Percentiles rank a stretch among this genome's conserved stretches.
phyloP scores from a whole-genome alignment of 2,888 invertebrate genomes.

The Bedellia somnulentella region DNA sequence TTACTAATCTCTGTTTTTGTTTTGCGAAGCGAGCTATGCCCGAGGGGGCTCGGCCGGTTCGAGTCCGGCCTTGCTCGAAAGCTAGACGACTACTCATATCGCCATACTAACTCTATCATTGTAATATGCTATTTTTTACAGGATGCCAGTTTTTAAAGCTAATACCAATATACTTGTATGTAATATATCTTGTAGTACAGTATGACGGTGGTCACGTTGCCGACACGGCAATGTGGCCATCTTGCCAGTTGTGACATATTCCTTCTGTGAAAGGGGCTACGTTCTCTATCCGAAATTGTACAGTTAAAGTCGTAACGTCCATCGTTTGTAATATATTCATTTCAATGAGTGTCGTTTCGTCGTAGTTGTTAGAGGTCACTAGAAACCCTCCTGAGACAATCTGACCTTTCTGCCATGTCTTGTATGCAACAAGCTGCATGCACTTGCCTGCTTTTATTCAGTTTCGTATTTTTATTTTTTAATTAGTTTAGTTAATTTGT shows the following conservation, averaged over 20 bases:
- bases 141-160: conserved; percentile 46
- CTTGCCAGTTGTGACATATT: conserved; percentile 79
- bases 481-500: conserved; percentile 54
- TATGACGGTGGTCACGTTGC: conserved; percentile 48
- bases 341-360: conserved; percentile 73
- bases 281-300: conserved; percentile 65
- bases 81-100: conserved; percentile 48
- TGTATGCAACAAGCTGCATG: conserved; percentile 67
- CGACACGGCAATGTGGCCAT: conserved; percentile 52
- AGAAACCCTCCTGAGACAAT: conserved; percentile 66
- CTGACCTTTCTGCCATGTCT: conserved; percentile 69
- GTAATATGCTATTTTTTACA: conserved; percentile 59
- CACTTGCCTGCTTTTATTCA: conserved; percentile 71
- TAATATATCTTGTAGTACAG: conserved; percentile 15
- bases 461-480: conserved; percentile 59
- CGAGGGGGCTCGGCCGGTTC: conserved; percentile 35
- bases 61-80: conserved; percentile 21
- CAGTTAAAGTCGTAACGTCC: conserved; percentile 54
- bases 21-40: conserved; percentile 26
- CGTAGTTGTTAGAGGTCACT: conserved; percentile 58
- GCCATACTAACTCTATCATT: conserved; percentile 26
- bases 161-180: neutral
- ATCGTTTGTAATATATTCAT: conserved; percentile 61
- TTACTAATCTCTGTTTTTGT: conserved; percentile 54
- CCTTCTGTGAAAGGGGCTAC: conserved; percentile 85